Evolutionary conservation across 2,113 vertebrate genomes (phyloP), one percentile per base, ranked within the genome.

Genomic region (Meles meles): DNA sequence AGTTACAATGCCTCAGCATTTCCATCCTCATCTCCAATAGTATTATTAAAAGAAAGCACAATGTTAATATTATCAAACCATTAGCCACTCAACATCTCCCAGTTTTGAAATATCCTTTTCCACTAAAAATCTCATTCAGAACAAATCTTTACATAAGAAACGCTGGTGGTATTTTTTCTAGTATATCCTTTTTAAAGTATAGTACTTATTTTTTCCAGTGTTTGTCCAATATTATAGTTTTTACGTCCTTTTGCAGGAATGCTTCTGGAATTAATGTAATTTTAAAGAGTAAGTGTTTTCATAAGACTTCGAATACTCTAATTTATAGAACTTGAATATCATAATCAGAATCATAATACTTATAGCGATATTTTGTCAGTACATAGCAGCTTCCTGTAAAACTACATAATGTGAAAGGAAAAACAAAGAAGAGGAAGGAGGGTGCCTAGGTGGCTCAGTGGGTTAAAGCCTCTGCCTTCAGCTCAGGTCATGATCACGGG

Each of bases 311-410:
- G 93, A 81, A 81, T 77, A 79, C 12, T n/a, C 82, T 72, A 89
- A 96, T 95, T 96, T 93, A 37, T 65, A 79, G 55, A 69, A 89
- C 27, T 39, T 10, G 27, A 96, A 29, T 95, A 92, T 83, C 72
- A 80, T 42, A 89, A 96, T 96, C 49, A 92, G 85, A 95, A 83
- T 90, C 84, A 84, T 74, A 69, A 52, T 93, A 87, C 12, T 69
- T 87, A 87, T 1, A 86, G 2, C 11, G 31, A 42, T 76, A 10
- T 90, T 83, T 71, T 84, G 84, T 85, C 34, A 81, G 55, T 34
- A 93, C 31, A 80, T 10, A 83, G 39, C 13, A 94, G 49, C 81
- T 81, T 84, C 63, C 72, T 80, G 13, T 59, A 55, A 77, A 49
- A 44, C 0, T 69, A 86, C 49, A 44, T 29, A 86, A 61, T 42